Base-by-base conservation (phyloP, 2,888 invertebrate genomes). In the Tenthredo scrophulariae region DNA sequence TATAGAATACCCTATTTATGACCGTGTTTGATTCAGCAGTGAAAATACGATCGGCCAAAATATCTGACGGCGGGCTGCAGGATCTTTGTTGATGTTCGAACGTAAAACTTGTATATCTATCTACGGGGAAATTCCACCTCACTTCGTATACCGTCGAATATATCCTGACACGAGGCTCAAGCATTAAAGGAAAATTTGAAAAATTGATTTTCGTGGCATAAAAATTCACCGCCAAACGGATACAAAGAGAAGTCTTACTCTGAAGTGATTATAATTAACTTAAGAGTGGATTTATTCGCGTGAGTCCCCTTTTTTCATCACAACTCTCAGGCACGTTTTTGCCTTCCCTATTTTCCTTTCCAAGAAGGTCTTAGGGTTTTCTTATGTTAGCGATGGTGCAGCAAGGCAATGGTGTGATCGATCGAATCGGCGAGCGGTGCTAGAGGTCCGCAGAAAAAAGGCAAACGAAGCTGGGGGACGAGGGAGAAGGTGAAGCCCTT, bases 351-450 rank as follows among this genome's bases (percentile, higher is more conserved):
- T 58, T 80, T 62, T 58, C 58, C 62, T 80, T 80, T 22, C 37
- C 62, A 50, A 40, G 26, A n/a, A 80, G 62, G 80, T 80, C 58
- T 80, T 40, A 62, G 80, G 80, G 77, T 40, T 86, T 89, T 89
- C 85, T 85, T 37, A 37, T 37, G 37, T 37, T 37, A 74, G 43
- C 72, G 50, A 50, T n/a, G 54, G 54, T 54, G 22, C 85, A 33
- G 79, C 22, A 86, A 37, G 84, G 58, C 74, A 26, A 29, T 40
- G 84, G 29, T 58, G 62, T 80, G 84, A 79, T 84, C 79, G 84
- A 84, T 84, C 84, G 84, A 62, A 79, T 79, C 29, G 10, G 33
- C 7, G 33, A 67, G 18, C 67, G 67, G 67, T 67, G 18, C 67
- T 67, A 13, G 67, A 67, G 33, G 67, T 67, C 67, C 67, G 67